Evolutionary conservation across 2,888 invertebrate genomes (phyloP), one percentile per base, ranked within the genome.

Genomic region (Aethes cnicana): DNA sequence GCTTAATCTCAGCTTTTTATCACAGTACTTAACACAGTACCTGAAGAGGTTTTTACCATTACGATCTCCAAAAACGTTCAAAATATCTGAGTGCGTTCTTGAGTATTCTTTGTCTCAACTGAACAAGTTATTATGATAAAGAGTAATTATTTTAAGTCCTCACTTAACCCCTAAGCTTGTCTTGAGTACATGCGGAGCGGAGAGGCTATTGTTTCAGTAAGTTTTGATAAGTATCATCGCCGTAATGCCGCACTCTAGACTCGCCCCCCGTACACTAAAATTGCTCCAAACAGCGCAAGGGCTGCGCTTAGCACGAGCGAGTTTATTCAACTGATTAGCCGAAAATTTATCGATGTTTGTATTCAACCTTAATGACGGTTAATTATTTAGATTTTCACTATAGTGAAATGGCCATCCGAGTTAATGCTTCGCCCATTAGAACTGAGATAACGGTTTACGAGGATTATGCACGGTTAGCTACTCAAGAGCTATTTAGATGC

Each of bases 211-310:
- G 70, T 76, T 68, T 56, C 56, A 56, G 56, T 59, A 63, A 69
- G 68, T 71, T 73, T 62, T 68, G 69, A 69, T 65, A 68, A 72
- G 71, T 68, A 68, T 68, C 70, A 63, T 68, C 60, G 57, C 53
- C 62, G 42, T 37, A 56, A 50, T 52, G 54, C 36, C 42, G 53
- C 56, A 59, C 60, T 62, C 53, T 62, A 62, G 65, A 58, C 58
- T 60, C 55, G 55, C 49, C 56, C 55, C n/a, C n/a, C n/a, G n/a
- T n/a, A n/a, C n/a, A n/a, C n/a, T n/a, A n/a, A n/a, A n/a, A n/a
- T n/a, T n/a, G n/a, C n/a, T n/a, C n/a, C n/a, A n/a, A n/a, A n/a
- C n/a, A n/a, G n/a, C n/a, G 36, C 35, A 53, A 44, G 47, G 16
- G 43, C 46, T 30, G 36, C 14, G 14, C 9, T 17, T 30, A 33